Base-by-base conservation (phyloP, 2,797 vertebrate species). In the Myiotriccus ornatus region DNA sequence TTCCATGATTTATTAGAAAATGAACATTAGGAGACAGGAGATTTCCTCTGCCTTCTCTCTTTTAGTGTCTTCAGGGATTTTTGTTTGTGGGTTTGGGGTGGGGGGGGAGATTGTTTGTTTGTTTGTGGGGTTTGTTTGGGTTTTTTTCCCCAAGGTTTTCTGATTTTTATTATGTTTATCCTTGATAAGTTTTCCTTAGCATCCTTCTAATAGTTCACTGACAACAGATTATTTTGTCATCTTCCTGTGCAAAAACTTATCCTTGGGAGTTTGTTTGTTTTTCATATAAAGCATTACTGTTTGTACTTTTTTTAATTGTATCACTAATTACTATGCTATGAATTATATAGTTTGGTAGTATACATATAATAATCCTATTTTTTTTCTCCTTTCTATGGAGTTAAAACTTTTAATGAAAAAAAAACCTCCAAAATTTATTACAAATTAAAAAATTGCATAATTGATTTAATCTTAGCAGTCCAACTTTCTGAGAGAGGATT, bases 1-100 rank as follows among this genome's bases (percentile, higher is more conserved):
- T 92, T 76, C 47, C 39, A 12, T 74, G 50, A 76, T 69, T 76
- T 94, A 76, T 93, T 95, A 56, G 47, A 70, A 84, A 84, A 59
- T 69, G 73, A 96, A 70, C 8, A 39, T 30, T 49, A 56, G n/a
- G 39, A 77, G 70, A 59, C 21, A 87, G 79, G 35, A 87, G 56
- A 56, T 37, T 76, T 59, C 68, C 22, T 78, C 67, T 77, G 56
- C 52, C 30, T 69, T 32, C 17, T 76, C 32, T 82, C 30, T 47
- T 69, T 86, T 65, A 43, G 23, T 69, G 4, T 67, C 25, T 37
- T 90, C 13, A 16, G 10, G 28, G 7, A 0, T 1, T 32, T 56
- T 65, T 32, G 8, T 87, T 20, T 0, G 14, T 24, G 14, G 10
- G 8, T 47, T 30, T 37, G 12, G 35, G 35, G 56, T 18, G 35